Conservation (phyloP, 2,797 vertebrate genomes). For the Phrynocephalus forsythii region DNA sequence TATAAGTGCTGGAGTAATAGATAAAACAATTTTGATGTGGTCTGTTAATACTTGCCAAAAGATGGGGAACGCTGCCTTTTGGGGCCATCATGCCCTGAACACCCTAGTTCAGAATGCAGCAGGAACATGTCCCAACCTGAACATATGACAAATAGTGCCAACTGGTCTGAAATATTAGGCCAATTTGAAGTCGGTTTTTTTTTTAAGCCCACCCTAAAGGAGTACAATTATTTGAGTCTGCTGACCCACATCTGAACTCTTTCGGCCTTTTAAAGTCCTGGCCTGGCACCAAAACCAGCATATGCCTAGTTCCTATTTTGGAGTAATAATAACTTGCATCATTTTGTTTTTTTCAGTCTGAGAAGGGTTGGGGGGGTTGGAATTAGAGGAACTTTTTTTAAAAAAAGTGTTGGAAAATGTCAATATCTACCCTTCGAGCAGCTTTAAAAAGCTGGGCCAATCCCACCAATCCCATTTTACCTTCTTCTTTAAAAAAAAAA, state of each 20-base stretch:
- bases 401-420: conserved; percentile 71
- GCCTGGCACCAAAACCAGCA: conserved; percentile 63
- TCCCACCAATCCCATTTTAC: conserved; percentile 61
- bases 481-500: conserved; percentile 52
- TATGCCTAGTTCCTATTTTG: conserved; percentile 70
- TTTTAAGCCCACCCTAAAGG: conserved; percentile 60
- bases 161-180: conserved; percentile 25
- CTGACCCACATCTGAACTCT: conserved; percentile 66
- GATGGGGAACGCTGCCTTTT: too few relatives aligned
- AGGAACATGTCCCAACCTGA: neutral
- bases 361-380: conserved; percentile 32
- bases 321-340: conserved; percentile 73
- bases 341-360: conserved; percentile 65
- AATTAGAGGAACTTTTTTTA: conserved; percentile 47
- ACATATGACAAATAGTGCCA: conserved; percentile 15
- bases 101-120: neutral
- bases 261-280: conserved; percentile 65
- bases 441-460: conserved; percentile 55
- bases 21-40: neutral
- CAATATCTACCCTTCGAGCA: conserved; percentile 66
- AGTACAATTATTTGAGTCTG: conserved; percentile 67
- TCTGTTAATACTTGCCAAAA: neutral
- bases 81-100: too few relatives aligned
- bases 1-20: neutral
- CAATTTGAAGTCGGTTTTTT: conserved; percentile 30